Conservation (phyloP, 2,113 vertebrate species). For the Misgurnus mizolepis region DNA sequence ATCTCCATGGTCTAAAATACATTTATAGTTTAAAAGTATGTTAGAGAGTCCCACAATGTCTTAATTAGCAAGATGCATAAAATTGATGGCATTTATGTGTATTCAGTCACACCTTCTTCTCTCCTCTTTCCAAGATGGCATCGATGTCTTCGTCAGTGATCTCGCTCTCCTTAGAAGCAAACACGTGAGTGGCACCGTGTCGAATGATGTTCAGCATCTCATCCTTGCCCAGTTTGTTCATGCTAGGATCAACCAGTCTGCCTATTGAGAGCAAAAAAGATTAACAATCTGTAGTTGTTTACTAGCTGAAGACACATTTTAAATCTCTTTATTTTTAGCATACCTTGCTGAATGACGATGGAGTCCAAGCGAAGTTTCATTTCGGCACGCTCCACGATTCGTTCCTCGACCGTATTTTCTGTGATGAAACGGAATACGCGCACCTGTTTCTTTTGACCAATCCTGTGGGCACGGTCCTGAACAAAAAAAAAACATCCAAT, state of each 20-base stretch:
- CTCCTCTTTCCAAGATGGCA: slow-evolving; percentile 92
- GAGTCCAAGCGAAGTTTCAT: slow-evolving; percentile 97
- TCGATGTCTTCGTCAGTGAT: slow-evolving; percentile 98
- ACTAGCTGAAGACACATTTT: background rate
- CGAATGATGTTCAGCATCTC: slow-evolving; percentile 99
- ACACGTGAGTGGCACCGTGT: slow-evolving; percentile 95
- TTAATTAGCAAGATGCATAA: background rate
- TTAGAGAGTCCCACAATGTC: background rate
- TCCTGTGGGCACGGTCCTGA: slow-evolving; percentile 96
- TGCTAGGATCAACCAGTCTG: slow-evolving; percentile 92
- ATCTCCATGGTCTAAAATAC: slow-evolving; percentile 89
- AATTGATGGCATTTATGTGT: background rate
- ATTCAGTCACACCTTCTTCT: slow-evolving; percentile 83
- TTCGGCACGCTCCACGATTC: slow-evolving; percentile 95
- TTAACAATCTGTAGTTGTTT: background rate
- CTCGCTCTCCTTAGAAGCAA: slow-evolving; percentile 97
- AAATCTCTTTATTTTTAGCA: background rate
- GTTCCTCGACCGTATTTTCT: slow-evolving; percentile 96
- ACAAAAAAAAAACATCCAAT: background rate
- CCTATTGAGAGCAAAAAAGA: slow-evolving; percentile 71
- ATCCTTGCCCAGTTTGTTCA: slow-evolving; percentile 96
- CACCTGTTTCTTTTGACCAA: slow-evolving; percentile 95
- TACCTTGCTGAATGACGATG: slow-evolving; percentile 98
- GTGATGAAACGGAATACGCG: slow-evolving; percentile 97
- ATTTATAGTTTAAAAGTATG: background rate